A percentile compares a stretch with the other conserved stretches of the same genome.
These are phyloP conservation scores for Cryptoprocta ferox DNA, from an alignment of 2,797 vertebrate species.

Conservation along the genomic window DNA sequence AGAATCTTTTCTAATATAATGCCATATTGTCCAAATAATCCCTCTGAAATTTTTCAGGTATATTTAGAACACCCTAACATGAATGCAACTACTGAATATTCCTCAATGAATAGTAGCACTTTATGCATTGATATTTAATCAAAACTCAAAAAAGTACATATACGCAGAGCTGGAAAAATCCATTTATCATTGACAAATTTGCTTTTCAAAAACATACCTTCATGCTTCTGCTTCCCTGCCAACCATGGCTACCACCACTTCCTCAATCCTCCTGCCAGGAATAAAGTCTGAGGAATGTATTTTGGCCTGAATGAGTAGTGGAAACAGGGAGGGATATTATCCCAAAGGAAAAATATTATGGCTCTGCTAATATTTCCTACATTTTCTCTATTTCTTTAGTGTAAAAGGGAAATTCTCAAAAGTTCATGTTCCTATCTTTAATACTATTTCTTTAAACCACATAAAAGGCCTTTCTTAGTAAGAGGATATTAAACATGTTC, in stretches of 20 bases:
- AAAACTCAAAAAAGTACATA: constrained; percentile 65
- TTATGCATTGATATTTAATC: constrained; percentile 62
- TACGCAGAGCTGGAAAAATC: constrained; percentile 65
- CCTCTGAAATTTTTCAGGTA: constrained; percentile 41
- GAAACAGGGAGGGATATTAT: constrained; percentile 59
- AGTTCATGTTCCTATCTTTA: constrained; percentile 55
- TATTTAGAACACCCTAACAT: constrained; percentile 41
- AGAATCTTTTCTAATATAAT: constrained; percentile 65
- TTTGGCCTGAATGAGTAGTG: constrained; percentile 64
- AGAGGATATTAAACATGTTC: constrained; percentile 37
- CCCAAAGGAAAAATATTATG: constrained; percentile 58
- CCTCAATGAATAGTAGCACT: constrained; percentile 48
- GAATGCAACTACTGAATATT: constrained; percentile 56
- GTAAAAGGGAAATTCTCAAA: constrained; percentile 57
- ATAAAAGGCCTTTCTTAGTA: constrained; percentile 47
- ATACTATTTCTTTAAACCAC: constrained; percentile 56
- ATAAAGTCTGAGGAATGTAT: constrained; percentile 69
- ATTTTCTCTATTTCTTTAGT: constrained; percentile 57
- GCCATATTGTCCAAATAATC: constrained; percentile 40
- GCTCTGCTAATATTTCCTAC: constrained; percentile 69
- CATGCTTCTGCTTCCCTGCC: constrained; percentile 62
- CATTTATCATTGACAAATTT: constrained; percentile 71
- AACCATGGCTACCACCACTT: constrained; percentile 68
- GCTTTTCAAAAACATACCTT: constrained; percentile 72
- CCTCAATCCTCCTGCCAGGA: constrained; percentile 67